Conservation (phyloP, 2,797 vertebrate genomes). For the Malurus splendens region DNA sequence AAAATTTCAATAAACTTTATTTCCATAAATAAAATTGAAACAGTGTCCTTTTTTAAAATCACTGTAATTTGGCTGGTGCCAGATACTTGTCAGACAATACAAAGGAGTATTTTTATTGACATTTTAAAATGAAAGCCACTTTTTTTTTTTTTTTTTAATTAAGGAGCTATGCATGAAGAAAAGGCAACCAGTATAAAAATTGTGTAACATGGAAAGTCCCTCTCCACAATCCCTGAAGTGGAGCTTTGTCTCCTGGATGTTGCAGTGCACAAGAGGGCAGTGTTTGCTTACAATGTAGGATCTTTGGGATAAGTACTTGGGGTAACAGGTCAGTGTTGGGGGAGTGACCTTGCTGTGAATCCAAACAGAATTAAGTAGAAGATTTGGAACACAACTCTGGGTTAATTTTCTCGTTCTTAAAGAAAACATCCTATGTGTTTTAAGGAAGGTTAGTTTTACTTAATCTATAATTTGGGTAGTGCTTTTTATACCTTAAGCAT, state of each 20-base stretch:
- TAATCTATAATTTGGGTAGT: neutral
- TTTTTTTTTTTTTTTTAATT: neutral
- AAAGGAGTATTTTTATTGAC: neutral
- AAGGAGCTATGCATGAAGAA: neutral
- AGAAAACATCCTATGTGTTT: neutral
- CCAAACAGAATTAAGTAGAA: conserved; percentile 13
- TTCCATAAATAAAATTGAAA: neutral
- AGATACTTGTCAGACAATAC: neutral
- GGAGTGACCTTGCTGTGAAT: conserved; percentile 31
- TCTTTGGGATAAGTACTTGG: neutral
- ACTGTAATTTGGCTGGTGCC: neutral
- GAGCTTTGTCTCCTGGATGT: neutral
- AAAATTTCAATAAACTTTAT: neutral
- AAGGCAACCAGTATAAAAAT: neutral
- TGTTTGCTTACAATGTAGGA: conserved; percentile 56
- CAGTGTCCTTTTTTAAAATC: neutral
- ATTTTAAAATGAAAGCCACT: neutral
- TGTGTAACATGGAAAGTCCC: neutral
- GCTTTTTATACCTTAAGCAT: conserved; percentile 2
- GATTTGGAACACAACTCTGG: neutral
- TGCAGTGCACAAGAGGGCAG: conserved; percentile 74
- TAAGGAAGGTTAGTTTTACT: conserved; percentile 29
- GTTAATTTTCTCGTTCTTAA: neutral
- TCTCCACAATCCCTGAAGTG: neutral
- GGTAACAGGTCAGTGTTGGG: conserved; percentile 33